Conservation (phyloP, 2,888 invertebrate genomes). For the Pristionchus fissidentatus region DNA sequence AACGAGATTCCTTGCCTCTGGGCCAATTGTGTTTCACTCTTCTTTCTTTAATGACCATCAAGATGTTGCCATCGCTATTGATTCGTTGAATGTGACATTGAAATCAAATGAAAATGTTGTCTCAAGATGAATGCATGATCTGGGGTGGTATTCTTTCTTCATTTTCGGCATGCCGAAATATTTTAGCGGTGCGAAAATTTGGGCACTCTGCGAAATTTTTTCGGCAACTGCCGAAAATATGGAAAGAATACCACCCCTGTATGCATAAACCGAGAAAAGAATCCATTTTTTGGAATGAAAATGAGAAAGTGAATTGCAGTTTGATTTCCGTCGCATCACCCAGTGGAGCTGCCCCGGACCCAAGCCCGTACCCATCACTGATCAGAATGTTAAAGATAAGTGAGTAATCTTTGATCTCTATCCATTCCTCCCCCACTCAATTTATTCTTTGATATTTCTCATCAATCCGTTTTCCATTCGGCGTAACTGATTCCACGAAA, state of each 20-base stretch:
- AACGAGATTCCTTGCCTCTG: too few species aligned
- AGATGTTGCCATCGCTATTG: too few species aligned
- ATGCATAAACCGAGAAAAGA: not conserved
- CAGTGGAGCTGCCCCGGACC: constrained; percentile 65
- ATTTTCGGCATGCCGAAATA: too few species aligned
- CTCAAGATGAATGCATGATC: too few species aligned
- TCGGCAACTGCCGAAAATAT: too few species aligned
- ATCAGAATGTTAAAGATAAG: constrained; percentile 60
- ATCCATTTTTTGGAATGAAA: not conserved
- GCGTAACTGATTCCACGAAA: not conserved
- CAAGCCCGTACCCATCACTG: constrained; percentile 54
- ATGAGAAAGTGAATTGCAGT: constrained; percentile 40
- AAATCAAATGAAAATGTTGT: too few species aligned
- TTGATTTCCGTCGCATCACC: constrained; percentile 61
- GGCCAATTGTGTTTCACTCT: too few species aligned
- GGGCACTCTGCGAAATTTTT: too few species aligned
- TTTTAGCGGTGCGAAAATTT: too few species aligned
- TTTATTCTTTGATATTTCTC: constrained; percentile 9
- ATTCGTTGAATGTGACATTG: too few species aligned
- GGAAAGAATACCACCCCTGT: not conserved
- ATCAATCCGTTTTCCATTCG: not conserved
- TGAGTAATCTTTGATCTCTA: constrained; percentile 50
- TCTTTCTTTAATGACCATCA: too few species aligned
- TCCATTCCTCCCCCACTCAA: not conserved
- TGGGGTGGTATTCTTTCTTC: too few species aligned